Base-by-base conservation (phyloP, 2,888 invertebrate species). In the Cheilosia soror region DNA sequence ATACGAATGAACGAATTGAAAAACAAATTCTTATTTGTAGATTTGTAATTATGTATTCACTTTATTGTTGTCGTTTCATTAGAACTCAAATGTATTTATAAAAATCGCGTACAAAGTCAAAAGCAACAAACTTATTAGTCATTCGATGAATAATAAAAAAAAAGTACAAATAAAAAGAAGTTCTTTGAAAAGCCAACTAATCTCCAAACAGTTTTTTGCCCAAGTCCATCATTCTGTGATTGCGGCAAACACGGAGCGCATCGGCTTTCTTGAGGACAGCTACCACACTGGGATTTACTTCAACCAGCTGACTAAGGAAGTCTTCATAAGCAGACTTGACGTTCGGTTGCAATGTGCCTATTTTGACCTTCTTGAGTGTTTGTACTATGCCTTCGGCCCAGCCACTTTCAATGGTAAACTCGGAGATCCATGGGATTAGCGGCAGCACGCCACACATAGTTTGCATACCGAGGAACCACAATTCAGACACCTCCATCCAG, bases 391-490 rank as follows among this genome's bases (percentile, higher is more conserved):
- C 97, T 90, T 97, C 96, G 4, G 97, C 96, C 97, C 98, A 98
- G n/a, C 98, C 98, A 90, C 97, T 97, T 89, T 98, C 98, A 81
- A 98, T 95, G 4, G 97, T 96, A 92, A 97, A 97, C 89, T 97
- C 97, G 0, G 97, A 96, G 85, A 97, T 95, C 97, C 97, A 97
- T 4, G 97, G 97, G 83, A 97, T 94, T 82, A 95, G 94, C 20
- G 96, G 95, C 49, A 98, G 92, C 0, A 97, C 95, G 40, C 95
- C 95, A 89, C 97, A 95, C 94, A 98, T 96, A 1, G 98, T 97
- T 91, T 98, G 98, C 97, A 98, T 97, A 27, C 98, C 98, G 83
- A 98, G 93, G 92, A 97, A 98, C 98, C 98, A 98, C 13, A 98
- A 93, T 90, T 98, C 98, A 90, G 96, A 96, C 79, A 98, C 94